Evolutionary conservation across 2,888 invertebrate species (phyloP).

Genomic region (Macrophya alboannulata): DNA sequence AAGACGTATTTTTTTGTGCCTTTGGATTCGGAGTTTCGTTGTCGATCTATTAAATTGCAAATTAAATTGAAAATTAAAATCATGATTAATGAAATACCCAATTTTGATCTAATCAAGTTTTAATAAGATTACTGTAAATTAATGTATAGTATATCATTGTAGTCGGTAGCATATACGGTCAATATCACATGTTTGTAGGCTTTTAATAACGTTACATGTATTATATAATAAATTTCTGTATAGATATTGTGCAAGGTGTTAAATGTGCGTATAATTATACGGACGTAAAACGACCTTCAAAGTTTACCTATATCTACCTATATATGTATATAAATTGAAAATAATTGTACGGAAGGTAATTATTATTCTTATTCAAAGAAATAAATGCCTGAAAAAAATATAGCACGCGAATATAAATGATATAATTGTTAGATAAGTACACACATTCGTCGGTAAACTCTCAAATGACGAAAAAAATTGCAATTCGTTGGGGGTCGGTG

Average conservation of each 20-base stretch:
- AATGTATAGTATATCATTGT: background rate
- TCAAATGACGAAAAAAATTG: background rate
- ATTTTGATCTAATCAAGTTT: slow-evolving; percentile 3
- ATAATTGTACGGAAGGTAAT: background rate
- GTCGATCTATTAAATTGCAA: background rate
- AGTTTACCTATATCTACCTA: background rate
- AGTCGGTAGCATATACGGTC: background rate
- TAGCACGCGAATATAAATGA: background rate
- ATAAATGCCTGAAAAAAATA: background rate
- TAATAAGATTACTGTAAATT: background rate
- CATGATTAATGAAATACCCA: background rate
- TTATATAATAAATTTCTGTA: background rate
- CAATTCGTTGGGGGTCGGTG: background rate
- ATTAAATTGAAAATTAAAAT: too few relatives aligned
- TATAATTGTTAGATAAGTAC: background rate
- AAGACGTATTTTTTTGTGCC: background rate
- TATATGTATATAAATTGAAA: background rate
- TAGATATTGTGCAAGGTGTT: background rate
- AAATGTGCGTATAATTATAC: background rate
- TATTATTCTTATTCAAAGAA: background rate
- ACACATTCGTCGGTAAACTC: background rate
- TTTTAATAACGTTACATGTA: background rate
- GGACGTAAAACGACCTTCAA: background rate
- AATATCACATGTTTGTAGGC: background rate
- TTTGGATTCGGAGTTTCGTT: background rate